Evolutionary conservation across 1,140 invertebrate species (phyloP), one percentile per base, ranked within the genome.

Genomic region (Papilio helenus): DNA sequence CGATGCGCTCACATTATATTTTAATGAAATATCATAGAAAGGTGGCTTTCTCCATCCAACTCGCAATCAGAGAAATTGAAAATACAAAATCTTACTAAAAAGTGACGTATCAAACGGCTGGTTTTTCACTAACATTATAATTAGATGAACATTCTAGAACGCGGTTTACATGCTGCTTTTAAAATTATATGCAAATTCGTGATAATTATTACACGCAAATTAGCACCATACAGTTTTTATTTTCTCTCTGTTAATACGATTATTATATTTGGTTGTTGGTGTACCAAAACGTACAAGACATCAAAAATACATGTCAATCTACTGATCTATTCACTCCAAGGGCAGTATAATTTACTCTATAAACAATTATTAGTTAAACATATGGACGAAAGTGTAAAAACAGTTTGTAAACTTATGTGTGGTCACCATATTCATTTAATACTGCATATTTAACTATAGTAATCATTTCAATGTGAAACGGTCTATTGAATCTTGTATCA

Each of bases 1-100:
- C 76, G 76, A 77, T 65, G 58, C 55, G 55, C 76, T 46, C 76
- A 65, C 42, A 77, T 77, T 77, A 77, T 65, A 65, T 65, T 77
- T 77, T 77, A 42, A 77, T 58, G 74, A 76, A 76, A 76, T 77
- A 77, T 77, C 76, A 77, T 77, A 77, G 76, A 77, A 61, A 77
- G 76, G 76, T 77, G 76, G 76, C 76, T 77, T 77, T 77, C 76
- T 42, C 76, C 76, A 39, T 34, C 65, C 76, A n/a, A 29, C 51
- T 76, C 73, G 51, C 58, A 65, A 77, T 77, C 76, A 77, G 55
- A 42, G 76, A 65, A 65, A 77, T 77, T 77, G 76, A 77, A 77
- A 77, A 77, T 58, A 34, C 39, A 39, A 77, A 76, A 44, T 44
- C 76, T 65, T 20, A 77, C 34, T 77, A 65, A 58, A 77, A 77